Evolutionary conservation across 2,113 vertebrate genomes (phyloP).

Genomic region (Mormoops blainvillei): DNA sequence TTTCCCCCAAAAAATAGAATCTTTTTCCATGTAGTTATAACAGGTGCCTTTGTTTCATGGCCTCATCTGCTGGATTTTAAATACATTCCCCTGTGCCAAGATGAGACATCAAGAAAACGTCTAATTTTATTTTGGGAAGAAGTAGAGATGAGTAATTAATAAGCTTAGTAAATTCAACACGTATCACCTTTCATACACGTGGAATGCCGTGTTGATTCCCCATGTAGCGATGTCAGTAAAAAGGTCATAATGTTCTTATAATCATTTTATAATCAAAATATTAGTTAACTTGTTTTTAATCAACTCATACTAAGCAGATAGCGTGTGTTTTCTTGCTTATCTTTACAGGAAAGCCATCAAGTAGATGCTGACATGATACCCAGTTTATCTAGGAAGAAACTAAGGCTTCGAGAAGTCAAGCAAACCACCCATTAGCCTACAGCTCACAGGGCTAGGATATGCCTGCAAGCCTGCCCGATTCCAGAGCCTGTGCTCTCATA

Average conservation of each 20-base stretch:
- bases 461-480: neutral
- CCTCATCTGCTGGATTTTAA: neutral
- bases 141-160: neutral
- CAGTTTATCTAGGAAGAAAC: neutral
- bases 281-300: neutral
- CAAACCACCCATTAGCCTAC: neutral
- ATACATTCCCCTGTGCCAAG: neutral
- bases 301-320: neutral
- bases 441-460: neutral
- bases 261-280: neutral
- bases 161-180: neutral
- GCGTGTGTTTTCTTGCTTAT: neutral
- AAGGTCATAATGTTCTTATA: neutral
- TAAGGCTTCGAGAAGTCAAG: neutral
- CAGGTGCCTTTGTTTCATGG: neutral
- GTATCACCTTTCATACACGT: rapidly evolving
- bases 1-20: neutral
- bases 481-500: neutral
- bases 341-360: neutral
- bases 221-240: neutral
- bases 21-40: neutral
- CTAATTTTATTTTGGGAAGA: neutral
- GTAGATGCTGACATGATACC: neutral
- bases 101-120: neutral
- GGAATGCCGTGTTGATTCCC: neutral